Evolutionary conservation across 2,113 vertebrate genomes (phyloP).

Genomic region (Aptenodytes patagonicus): DNA sequence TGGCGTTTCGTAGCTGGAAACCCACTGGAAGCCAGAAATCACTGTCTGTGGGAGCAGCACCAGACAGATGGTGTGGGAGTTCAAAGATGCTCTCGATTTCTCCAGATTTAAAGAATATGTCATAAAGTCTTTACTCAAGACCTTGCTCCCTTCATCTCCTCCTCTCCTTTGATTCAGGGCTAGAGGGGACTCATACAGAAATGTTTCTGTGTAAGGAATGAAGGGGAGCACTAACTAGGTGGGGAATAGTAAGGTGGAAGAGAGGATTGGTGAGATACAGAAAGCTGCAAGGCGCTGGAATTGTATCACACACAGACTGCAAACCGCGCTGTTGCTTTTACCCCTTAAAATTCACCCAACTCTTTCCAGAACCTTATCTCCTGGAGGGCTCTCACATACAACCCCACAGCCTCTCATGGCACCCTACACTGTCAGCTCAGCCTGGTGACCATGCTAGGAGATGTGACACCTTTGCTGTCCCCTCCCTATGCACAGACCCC

Average conservation of each 20-base stretch:
- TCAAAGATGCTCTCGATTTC: neutral
- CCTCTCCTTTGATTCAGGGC: neutral
- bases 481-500: neutral
- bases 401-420: neutral
- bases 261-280: neutral
- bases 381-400: neutral
- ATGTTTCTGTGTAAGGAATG: neutral
- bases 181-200: neutral
- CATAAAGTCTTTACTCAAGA: neutral
- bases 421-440: neutral
- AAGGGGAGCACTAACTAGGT: neutral
- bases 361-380: neutral
- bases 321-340: neutral
- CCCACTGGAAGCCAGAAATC: conserved; percentile 86
- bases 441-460: neutral
- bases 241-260: neutral
- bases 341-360: neutral
- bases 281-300: neutral
- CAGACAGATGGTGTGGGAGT: neutral
- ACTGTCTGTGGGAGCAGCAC: conserved; percentile 68
- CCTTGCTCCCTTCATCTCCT: neutral
- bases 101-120: neutral
- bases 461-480: neutral
- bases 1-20: conserved; percentile 58
- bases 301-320: neutral